Evolutionary conservation across 35 echinoderm and acorn worm genomes (phyloP), one percentile per base, ranked within the genome.

Genomic region (Ophiothrix spiculata): DNA sequence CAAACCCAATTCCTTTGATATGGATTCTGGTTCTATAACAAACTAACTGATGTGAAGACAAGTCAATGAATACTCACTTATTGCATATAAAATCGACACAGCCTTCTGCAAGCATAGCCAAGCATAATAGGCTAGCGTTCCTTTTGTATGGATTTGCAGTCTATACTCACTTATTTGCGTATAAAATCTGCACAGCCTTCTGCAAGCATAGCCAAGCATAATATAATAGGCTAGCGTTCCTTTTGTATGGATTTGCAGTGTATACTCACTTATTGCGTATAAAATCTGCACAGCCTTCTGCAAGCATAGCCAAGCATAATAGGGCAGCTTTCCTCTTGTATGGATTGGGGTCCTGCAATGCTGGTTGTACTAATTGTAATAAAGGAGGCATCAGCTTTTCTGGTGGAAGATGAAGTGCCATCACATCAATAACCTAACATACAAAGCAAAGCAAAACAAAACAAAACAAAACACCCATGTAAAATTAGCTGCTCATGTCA

Each of bases 171-270:
- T 98, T 98, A 40, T 98, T 90, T n/a, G 75, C 92, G 78, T 32
- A 98, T 93, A 78, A 90, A 93, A 39, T 94, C 95, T 49, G 95
- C 91, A 91, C 95, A 98, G 0, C 95, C 95, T 80, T 98, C 95
- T 56, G 91, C 95, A 17, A 98, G 81, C 3, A 98, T 92, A 39
- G 95, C 95, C 77, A 98, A 76, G 83, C 95, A n/a, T n/a, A n/a
- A n/a, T n/a, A 88, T 19, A 98, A 80, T 25, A 98, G 91, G 41
- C 88, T 92, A 81, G 95, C 95, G 82, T 98, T 98, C 80, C 92
- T 94, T 33, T 98, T 84, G 33, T 85, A 91, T 10, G 91, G 95
- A 75, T 94, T 90, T 42, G n/a, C n/a, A 54, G 33, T 38, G n/a
- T 42, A 25, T 16, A 93, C 95, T 83, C 74, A 98, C 95, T 98